Base-by-base conservation (phyloP, 2,888 invertebrate species). In the Oscheius sp. region DNA sequence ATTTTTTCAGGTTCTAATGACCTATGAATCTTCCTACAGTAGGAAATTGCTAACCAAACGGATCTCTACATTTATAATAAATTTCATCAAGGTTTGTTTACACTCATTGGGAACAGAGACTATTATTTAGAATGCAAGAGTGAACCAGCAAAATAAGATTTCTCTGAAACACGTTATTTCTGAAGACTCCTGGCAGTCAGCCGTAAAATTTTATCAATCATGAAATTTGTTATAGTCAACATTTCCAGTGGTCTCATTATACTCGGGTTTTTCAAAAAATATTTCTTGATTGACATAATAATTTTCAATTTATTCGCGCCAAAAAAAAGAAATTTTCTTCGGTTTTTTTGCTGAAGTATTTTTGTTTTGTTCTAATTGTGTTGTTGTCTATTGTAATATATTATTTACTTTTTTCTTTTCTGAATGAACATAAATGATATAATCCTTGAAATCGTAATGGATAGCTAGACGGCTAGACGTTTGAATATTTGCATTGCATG, bases 71-170 rank as follows among this genome's bases (percentile, higher is more conserved):
- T 35, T 27, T 49, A 66, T 66, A n/a, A 29, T 13, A n/a, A 52
- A 49, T 66, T 66, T 66, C 35, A 66, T 66, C 35, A 66, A 52
- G 66, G 66, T 66, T n/a, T n/a, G n/a, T n/a, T n/a, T n/a, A n/a
- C n/a, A n/a, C n/a, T n/a, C n/a, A n/a, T n/a, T n/a, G n/a, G n/a
- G n/a, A n/a, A n/a, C n/a, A n/a, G n/a, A n/a, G n/a, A n/a, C n/a
- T n/a, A n/a, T n/a, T 29, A 18, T 66, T 29, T n/a, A 66, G 66
- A 52, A 49, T 9, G 66, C 29, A 0, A 13, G n/a, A 3, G 16
- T 16, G 27, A 66, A 49, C n/a, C 29, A 49, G 16, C 66, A 49
- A 13, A 29, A 27, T 25, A 25, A 27, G 7, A 46, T 52, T n/a
- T 66, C 52, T 1, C 29, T 66, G 29, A 49, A 66, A 21, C 29